Evolutionary conservation across 2,113 vertebrate species (phyloP).

Genomic region (Eolophus roseicapilla): DNA sequence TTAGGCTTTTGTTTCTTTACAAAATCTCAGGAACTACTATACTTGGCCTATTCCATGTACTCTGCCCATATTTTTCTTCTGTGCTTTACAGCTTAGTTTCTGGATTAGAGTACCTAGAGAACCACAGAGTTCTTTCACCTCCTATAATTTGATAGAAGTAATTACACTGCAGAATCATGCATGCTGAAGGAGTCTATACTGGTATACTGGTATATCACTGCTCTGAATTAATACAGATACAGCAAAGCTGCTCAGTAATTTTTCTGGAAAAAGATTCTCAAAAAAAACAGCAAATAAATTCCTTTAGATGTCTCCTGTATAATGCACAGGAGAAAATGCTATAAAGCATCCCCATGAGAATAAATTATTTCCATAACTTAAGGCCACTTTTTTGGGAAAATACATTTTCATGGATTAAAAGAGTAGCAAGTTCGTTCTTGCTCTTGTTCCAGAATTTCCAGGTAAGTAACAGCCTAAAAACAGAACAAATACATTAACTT

Average conservation of each 20-base stretch:
- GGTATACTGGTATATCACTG: neutral
- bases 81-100: neutral
- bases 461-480: neutral
- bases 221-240: neutral
- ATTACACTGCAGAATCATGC: neutral
- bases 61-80: neutral
- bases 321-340: neutral
- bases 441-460: neutral
- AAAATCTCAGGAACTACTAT: neutral
- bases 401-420: neutral
- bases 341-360: neutral
- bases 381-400: neutral
- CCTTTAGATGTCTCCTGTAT: neutral
- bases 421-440: neutral
- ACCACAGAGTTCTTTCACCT: neutral
- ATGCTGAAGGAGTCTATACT: rapidly evolving
- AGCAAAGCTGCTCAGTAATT: neutral
- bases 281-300: neutral
- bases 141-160: neutral
- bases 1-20: neutral
- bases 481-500: neutral
- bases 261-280: neutral
- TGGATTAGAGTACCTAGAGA: neutral
- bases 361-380: neutral
- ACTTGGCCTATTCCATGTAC: neutral